These are phyloP conservation scores for Diplodus sargus DNA, from an alignment of 2,797 vertebrate species.

Conservation along the genomic window DNA sequence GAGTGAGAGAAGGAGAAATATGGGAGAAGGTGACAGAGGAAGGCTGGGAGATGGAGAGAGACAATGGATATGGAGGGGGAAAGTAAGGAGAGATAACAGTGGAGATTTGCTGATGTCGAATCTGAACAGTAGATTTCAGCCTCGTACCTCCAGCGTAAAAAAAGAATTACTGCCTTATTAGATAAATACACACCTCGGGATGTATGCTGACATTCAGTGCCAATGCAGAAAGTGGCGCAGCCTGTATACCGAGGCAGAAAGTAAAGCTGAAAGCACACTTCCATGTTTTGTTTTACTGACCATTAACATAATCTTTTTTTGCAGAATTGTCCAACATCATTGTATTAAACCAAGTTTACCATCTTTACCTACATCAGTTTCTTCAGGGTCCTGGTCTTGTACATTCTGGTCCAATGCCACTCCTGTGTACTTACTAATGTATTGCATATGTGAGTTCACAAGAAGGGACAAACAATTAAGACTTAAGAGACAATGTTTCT, in stretches of 20 bases:
- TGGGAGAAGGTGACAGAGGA: conserved; percentile 40
- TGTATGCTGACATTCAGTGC: background rate
- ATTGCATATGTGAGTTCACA: too few relatives aligned
- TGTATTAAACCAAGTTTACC: too few relatives aligned
- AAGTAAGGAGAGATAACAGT: background rate
- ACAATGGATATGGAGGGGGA: conserved; percentile 1
- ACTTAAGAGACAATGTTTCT: too few relatives aligned
- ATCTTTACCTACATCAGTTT: too few relatives aligned
- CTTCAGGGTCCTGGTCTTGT: too few relatives aligned
- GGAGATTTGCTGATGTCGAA: conserved; percentile 10
- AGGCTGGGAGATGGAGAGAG: conserved; percentile 27
- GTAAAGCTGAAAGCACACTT: background rate
- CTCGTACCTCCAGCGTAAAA: background rate
- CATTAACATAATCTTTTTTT: background rate
- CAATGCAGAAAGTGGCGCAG: background rate
- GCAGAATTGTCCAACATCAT: background rate
- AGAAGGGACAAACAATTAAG: too few relatives aligned
- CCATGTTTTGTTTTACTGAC: background rate
- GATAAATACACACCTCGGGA: background rate
- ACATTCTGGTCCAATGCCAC: too few relatives aligned
- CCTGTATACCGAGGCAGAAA: background rate
- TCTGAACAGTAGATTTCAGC: background rate
- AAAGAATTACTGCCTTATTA: background rate
- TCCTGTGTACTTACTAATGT: too few relatives aligned
- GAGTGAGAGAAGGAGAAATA: conserved; percentile 49